Base-by-base conservation (phyloP, 2,113 vertebrate genomes). In the Spermophilus dauricus region DNA sequence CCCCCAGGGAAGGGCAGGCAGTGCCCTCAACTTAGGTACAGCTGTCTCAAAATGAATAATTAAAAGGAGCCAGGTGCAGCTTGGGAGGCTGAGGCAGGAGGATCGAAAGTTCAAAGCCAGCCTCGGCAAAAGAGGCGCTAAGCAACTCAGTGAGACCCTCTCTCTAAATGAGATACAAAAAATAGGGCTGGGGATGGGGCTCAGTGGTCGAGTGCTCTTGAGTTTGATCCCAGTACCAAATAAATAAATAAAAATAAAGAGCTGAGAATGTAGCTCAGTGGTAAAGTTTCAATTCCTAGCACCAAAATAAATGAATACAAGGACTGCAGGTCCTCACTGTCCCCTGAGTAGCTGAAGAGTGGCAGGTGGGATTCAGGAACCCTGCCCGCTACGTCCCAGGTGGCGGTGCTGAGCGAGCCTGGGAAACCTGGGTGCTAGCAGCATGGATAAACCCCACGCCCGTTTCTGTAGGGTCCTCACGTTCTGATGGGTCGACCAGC, bases 1-100 rank as follows among this genome's bases (percentile, higher is more conserved):
- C 48, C 51, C 63, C 18, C 0, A 4, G 0, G 24, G 56, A 48
- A 51, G 17, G 24, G 45, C n/a, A 24, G 69, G 26, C 0, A 0
- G 4, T 4, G 24, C 26, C 78, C 13, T 5, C 56, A 24, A 8
- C 56, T 22, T 18, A 7, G 56, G 5, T 24, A 58, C 56, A 8
- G 1, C 56, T 58, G 56, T 8, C 18, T 22, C 56, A 22, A 58
- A 58, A 58, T 56, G 18, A 56, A 56, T 56, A 20, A 58, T 22
- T 58, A 58, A 58, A 58, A 58, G 56, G 56, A 58, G 20, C 4
- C 56, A 20, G 56, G 76, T 7, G 39, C 22, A 28, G 26, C 72
- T 24, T 11, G 22, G 72, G 37, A 76, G 73, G 75, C 48, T 53
- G 16, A 80, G 61, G 9, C 53, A 63, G n/a, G 12, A 75, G 22